Evolutionary conservation across 2,113 vertebrate genomes (phyloP).

Genomic region (Prietella phreatophila): DNA sequence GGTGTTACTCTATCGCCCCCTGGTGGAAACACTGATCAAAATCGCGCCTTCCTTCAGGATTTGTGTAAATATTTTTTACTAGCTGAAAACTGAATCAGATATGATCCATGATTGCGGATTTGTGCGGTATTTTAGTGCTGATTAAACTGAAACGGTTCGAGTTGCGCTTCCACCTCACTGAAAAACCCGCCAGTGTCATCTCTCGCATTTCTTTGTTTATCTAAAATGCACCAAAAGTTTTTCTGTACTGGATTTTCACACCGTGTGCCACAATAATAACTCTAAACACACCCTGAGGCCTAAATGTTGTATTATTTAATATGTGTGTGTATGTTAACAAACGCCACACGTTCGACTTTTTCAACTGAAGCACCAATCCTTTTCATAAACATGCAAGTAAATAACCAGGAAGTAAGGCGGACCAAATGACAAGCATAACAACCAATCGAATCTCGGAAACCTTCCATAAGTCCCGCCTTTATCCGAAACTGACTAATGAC

Average conservation of each 20-base stretch:
- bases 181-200: background rate
- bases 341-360: background rate
- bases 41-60: background rate
- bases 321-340: background rate
- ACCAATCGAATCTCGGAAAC: constrained; percentile 47
- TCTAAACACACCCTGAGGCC: background rate
- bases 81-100: background rate
- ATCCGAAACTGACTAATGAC: constrained; percentile 54
- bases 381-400: background rate
- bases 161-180: background rate
- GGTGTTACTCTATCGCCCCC: background rate
- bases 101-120: background rate
- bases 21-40: background rate
- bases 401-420: constrained; percentile 55
- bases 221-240: background rate
- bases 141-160: background rate
- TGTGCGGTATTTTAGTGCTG: background rate
- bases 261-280: background rate
- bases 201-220: background rate
- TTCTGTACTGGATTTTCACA: background rate
- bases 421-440: constrained; percentile 26
- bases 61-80: background rate
- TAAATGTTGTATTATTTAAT: background rate
- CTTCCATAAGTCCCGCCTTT: constrained; percentile 39
- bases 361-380: background rate